Percentiles rank a stretch among this genome's conserved stretches.
Conservation (phyloP, 2,797 vertebrate genomes). For the Falco columbarius region DNA sequence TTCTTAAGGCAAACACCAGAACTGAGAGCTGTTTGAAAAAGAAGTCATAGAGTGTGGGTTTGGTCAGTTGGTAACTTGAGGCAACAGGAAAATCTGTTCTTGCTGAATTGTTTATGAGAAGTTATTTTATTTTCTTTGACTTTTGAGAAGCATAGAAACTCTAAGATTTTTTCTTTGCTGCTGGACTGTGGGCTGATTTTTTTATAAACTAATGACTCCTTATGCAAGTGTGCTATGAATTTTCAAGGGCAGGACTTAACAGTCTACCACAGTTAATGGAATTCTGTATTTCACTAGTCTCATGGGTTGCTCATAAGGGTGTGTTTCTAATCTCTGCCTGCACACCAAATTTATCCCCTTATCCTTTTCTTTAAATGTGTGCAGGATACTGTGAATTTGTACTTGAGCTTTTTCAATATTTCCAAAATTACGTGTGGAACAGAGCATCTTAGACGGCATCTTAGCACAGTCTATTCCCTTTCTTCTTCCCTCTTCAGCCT, state of each 20-base stretch:
- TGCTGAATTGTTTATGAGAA: neutral
- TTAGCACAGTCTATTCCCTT: neutral
- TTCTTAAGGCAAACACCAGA: neutral
- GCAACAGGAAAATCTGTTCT: neutral
- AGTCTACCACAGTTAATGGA: neutral
- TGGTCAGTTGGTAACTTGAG: neutral
- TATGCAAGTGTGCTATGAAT: neutral
- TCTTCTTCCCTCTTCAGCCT: neutral
- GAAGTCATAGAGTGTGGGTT: neutral
- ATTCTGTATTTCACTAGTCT: neutral
- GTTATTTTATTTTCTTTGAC: neutral
- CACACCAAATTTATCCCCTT: neutral
- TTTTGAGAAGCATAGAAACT: neutral
- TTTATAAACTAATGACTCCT: neutral
- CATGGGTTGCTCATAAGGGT: neutral
- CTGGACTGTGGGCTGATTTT: neutral
- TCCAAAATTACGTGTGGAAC: accelerated
- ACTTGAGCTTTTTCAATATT: neutral
- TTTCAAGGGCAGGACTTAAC: neutral
- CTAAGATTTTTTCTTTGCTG: neutral
- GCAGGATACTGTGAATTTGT: neutral
- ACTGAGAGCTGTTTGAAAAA: neutral
- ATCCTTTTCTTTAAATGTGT: neutral
- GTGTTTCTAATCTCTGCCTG: neutral
- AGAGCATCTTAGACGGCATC: neutral